Base-by-base conservation (phyloP, 2,797 vertebrate species). In the Chelon labrosus region DNA sequence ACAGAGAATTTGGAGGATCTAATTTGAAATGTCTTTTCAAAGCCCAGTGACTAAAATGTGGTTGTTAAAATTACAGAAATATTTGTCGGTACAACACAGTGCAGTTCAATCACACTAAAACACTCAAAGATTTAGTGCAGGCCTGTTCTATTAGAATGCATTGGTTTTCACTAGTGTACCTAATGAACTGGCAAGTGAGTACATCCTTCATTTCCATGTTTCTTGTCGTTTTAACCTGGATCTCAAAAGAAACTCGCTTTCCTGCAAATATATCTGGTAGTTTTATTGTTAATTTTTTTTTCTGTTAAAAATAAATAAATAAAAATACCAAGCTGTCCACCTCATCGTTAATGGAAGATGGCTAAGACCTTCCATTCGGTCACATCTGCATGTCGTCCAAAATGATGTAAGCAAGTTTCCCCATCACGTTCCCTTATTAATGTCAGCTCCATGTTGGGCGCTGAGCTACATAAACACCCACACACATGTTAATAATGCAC, bases 401-500 rank as follows among this genome's bases (percentile, higher is more conserved):
- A 85, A 80, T 88, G 87, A 93, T 83, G 89, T 93, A 92, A 93
- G 88, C 83, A 83, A 83, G 82, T 90, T 88, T 35, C 31, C 86
- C 82, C 85, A 88, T 92, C 91, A 88, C 82, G 85, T 94, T 85
- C 70, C 80, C 93, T 93, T 92, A 94, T 95, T 93, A 94, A 94
- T 91, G 93, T 94, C 92, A 91, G 85, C 79, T 90, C 88, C 88
- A 91, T 71, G 92, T 90, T 87, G 90, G 81, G 89, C 57, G 62
- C 85, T 65, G 89, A 63, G 87, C 89, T 92, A 69, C 89, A 91
- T 90, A 94, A 94, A 93, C 92, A 94, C 91, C 84, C 90, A 84
- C 91, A 91, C 93, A 91, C 86, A 91, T 92, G 92, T 93, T 91
- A 89, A 92, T 90, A 88, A 92, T 91, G 90, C 91, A 91, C 88